phyloP scores from a whole-genome alignment of 2,888 invertebrate species.

The Drosophila neotestacea region DNA sequence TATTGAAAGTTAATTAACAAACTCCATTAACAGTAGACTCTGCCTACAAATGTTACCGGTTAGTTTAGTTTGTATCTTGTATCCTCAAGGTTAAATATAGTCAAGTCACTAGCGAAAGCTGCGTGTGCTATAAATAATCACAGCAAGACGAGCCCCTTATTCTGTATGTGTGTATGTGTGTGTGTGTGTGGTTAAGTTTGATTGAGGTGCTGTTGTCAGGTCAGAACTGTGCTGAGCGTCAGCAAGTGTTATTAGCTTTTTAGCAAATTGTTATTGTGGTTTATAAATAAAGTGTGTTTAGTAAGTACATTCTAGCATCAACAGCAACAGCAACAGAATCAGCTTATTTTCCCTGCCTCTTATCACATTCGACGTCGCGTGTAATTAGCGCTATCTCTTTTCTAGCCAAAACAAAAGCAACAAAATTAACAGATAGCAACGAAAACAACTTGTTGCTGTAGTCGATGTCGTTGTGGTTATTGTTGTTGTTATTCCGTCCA shows the following conservation, averaged over 20 bases:
- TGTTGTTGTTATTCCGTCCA: conserved; percentile 38
- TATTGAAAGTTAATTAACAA: conserved; percentile 5
- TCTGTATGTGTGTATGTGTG: background rate
- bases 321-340: conserved; percentile 14
- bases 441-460: conserved; percentile 58
- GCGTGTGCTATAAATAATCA: conserved; percentile 40
- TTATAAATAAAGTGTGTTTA: conserved; percentile 15
- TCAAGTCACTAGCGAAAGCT: conserved; percentile 13
- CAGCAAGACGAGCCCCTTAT: conserved; percentile 56
- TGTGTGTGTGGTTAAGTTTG: background rate
- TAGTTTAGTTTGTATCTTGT: background rate
- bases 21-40: background rate
- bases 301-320: background rate
- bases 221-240: conserved; percentile 13
- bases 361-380: conserved; percentile 72
- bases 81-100: conserved; percentile 40
- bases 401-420: conserved; percentile 41
- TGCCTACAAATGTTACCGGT: conserved; percentile 3
- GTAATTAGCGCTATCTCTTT: conserved; percentile 72
- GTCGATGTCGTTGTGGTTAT: conserved; percentile 15
- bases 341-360: conserved; percentile 53
- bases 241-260: conserved; percentile 26
- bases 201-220: conserved; percentile 62
- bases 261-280: conserved; percentile 21
- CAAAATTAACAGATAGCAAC: conserved; percentile 12